A percentile compares a stretch with the other conserved stretches of the same genome.
Evolutionary conservation across 2,113 vertebrate genomes (phyloP).

Genomic region (Pandion haliaetus): DNA sequence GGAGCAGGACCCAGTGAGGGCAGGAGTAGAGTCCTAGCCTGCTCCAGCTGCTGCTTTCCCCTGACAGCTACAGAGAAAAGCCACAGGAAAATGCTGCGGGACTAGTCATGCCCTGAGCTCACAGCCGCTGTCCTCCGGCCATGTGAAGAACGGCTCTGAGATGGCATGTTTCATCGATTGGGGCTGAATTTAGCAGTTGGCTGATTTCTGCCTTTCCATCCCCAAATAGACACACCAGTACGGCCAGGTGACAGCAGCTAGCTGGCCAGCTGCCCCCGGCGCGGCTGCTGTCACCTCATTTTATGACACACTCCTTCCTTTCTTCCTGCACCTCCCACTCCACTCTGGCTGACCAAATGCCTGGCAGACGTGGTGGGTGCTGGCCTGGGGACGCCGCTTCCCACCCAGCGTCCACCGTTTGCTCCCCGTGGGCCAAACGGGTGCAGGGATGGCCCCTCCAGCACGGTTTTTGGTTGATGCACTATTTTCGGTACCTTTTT

Average conservation of each 20-base stretch:
- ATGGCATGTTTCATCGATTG: accelerated
- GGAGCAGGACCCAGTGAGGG: background rate
- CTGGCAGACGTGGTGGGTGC: accelerated
- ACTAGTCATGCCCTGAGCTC: background rate
- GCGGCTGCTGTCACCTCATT: background rate
- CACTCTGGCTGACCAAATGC: background rate
- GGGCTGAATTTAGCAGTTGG: background rate
- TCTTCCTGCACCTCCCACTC: background rate
- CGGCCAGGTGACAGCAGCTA: background rate
- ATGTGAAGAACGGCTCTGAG: accelerated
- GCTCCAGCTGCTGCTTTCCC: background rate
- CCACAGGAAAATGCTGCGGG: accelerated
- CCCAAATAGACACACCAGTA: background rate
- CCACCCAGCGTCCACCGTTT: background rate
- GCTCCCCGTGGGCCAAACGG: background rate
- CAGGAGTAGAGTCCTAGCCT: background rate
- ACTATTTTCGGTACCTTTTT: background rate
- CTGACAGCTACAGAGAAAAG: background rate
- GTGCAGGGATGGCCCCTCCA: accelerated
- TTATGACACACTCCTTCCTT: background rate
- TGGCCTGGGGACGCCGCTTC: background rate
- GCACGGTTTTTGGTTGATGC: background rate
- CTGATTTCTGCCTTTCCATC: background rate
- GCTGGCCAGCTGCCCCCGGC: background rate
- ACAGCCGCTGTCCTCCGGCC: background rate